Base-by-base conservation (phyloP, 2,888 invertebrate species). In the Mythimna ferrago region DNA sequence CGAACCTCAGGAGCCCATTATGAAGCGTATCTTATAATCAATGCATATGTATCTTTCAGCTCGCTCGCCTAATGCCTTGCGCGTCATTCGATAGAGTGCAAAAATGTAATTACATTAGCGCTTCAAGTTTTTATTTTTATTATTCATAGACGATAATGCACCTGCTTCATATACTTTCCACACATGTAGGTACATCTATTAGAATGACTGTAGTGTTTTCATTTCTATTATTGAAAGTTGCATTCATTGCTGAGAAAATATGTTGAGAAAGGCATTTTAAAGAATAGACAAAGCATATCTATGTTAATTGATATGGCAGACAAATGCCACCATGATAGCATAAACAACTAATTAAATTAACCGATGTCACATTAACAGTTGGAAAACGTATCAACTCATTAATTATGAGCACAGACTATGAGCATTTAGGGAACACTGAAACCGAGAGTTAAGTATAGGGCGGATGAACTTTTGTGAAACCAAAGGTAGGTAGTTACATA, bases 1-100 rank as follows among this genome's bases (percentile, higher is more conserved):
- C 64, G 74, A 71, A 67, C 57, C 51, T 60, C 54, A 54, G 58
- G 26, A 65, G 44, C 10, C 64, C 19, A 75, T 73, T 74, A 82
- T 51, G 11, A 67, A 44, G 38, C 51, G 51, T 61, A 64, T 73
- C 62, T 68, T 61, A 35, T 73, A 70, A 73, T 76, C 71, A 61
- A 64, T 67, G 26, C 66, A 71, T 60, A 60, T 51, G 48, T 69
- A 64, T 80, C 35, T 67, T 56, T 56, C n/a, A 60, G 48, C 21
- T 41, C 32, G 41, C 53, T 63, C 51, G 48, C 51, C 35, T 72
- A 66, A 62, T 32, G 63, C 51, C 21, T 62, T 19, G 4, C 21
- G 60, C 68, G 44, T 67, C 57, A 44, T 62, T 26, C 11, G 35
- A 58, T 58, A 35, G 56, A 69, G 54, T 62, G 65, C 44, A 67